phyloP scores from a whole-genome alignment of 1,140 invertebrate species.

The Drosophila seguyi region DNA sequence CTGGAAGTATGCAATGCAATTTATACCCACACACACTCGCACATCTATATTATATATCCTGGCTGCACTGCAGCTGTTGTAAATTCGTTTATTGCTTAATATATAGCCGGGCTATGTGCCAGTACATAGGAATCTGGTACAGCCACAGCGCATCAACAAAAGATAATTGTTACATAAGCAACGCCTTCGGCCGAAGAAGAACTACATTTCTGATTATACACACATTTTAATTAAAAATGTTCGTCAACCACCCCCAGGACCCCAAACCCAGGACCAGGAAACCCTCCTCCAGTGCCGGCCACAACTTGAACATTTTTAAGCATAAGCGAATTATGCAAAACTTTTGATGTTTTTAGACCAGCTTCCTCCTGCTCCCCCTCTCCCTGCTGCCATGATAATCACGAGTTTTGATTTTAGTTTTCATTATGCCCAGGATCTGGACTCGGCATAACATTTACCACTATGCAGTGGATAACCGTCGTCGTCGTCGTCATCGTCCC shows the following conservation, averaged over 20 bases:
- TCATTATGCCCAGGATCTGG: slow-evolving; percentile 58
- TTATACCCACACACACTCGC: slow-evolving; percentile 21
- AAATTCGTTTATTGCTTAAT: slow-evolving; percentile 69
- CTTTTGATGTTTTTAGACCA: slow-evolving; percentile 70
- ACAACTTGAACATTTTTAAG: slow-evolving; percentile 79
- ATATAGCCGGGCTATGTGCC: slow-evolving; percentile 32
- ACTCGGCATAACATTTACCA: slow-evolving; percentile 68
- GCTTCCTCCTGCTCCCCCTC: neutral
- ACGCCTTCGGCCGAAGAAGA: slow-evolving; percentile 32
- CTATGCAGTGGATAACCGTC: slow-evolving; percentile 57
- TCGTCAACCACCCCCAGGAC: slow-evolving; percentile 6
- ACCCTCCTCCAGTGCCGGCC: slow-evolving; percentile 15
- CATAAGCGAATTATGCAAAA: slow-evolving; percentile 83
- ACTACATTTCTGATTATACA: slow-evolving; percentile 74
- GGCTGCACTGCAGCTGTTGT: slow-evolving; percentile 66
- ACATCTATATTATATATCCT: slow-evolving; percentile 2
- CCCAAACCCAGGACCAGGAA: slow-evolving; percentile 2
- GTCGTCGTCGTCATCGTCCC: neutral
- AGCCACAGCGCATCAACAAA: slow-evolving; percentile 28
- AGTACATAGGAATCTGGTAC: slow-evolving; percentile 17
- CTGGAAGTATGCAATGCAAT: slow-evolving; percentile 71
- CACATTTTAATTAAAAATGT: slow-evolving; percentile 82
- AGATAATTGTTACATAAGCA: slow-evolving; percentile 40
- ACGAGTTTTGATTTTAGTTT: slow-evolving; percentile 81
- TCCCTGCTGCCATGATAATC: neutral